Evolutionary conservation across 2,888 invertebrate species (phyloP), one percentile per base, ranked within the genome.

Genomic region (Lithophane ornitopus): DNA sequence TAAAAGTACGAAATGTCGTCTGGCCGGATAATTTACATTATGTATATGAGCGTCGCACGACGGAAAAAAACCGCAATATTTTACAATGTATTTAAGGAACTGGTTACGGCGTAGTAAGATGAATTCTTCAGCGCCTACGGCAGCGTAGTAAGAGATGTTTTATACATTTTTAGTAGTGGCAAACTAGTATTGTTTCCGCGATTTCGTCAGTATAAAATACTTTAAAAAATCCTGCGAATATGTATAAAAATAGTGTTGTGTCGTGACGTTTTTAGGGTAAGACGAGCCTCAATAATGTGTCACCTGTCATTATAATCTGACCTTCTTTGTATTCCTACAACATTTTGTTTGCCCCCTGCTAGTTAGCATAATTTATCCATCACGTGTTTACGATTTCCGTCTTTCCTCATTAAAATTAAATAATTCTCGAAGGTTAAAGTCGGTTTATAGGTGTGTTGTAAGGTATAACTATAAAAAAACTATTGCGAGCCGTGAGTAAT

Each of bases 1-100:
- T 87, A 86, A 90, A 88, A 84, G 85, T 86, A 80, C 83, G 73
- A 85, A 85, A 85, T 89, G 90, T 89, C 91, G 89, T 88, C 88
- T 88, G 86, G 79, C 82, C 70, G 68, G 82, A 82, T 89, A 89
- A 88, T 88, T 89, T 90, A 91, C 80, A 85, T 86, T 78, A 88
- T 65, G 74, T 81, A 80, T 80, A 82, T 66, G 81, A 78, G 70
- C 67, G 76, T 80, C 85, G 75, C 74, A 63, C 74, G 84, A 82
- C 76, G 87, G 85, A 89, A 89, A 90, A 89, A 89, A 85, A 84
- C 85, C 87, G 84, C 84, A 84, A 87, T 89, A 86, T 86, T 82
- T 88, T 85, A 85, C 56, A 76, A 86, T 81, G 73, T 91, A 90
- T 90, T 90, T 89, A 86, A 84, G 84, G 75, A 88, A 87, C 83